Evolutionary conservation across 2,113 vertebrate genomes (phyloP).

Genomic region (Scopus umbretta): DNA sequence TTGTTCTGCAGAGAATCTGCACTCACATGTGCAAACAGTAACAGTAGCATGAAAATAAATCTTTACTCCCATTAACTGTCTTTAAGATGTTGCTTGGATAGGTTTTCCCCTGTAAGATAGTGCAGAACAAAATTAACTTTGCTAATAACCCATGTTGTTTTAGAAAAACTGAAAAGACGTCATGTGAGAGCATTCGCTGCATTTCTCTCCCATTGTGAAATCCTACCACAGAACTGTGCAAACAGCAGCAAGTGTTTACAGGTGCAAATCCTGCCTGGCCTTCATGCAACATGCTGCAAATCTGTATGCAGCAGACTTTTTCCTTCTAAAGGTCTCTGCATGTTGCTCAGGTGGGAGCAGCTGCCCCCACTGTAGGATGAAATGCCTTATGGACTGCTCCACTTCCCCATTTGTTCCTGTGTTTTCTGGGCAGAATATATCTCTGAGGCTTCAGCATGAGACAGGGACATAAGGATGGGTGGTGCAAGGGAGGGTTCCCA

Average conservation of each 20-base stretch:
- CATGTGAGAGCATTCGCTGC: neutral
- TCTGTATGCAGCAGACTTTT: neutral
- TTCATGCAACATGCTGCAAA: neutral
- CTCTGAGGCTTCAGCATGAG: neutral
- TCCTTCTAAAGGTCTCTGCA: neutral
- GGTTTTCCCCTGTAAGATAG: neutral
- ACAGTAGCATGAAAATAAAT: neutral
- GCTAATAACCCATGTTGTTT: neutral
- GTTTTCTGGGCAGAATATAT: neutral
- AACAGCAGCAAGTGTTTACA: neutral
- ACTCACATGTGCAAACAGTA: neutral
- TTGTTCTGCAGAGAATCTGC: neutral
- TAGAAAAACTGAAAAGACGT: neutral
- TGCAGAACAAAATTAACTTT: neutral
- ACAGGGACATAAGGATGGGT: neutral
- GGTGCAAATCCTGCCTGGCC: neutral
- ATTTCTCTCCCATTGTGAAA: neutral
- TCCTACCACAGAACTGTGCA: neutral
- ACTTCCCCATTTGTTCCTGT: neutral
- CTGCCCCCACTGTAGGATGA: fast-evolving
- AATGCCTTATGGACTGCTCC: neutral
- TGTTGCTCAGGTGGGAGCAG: neutral
- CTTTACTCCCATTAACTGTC: neutral
- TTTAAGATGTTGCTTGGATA: neutral
- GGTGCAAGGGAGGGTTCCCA: neutral